Evolutionary conservation across 1,140 invertebrate species (phyloP).

Genomic region (Bombus waltoni): DNA sequence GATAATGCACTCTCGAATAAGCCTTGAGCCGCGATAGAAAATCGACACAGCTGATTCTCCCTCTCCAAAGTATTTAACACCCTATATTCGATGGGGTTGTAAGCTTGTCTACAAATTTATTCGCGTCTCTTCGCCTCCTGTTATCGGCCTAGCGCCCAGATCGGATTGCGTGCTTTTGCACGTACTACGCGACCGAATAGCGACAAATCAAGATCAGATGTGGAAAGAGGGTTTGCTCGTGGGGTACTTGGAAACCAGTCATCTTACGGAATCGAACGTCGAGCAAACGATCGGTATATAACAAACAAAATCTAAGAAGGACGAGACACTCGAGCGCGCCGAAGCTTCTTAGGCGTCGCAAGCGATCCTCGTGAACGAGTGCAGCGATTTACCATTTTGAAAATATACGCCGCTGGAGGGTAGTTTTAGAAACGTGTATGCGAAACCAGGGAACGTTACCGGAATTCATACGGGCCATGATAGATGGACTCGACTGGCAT

Average conservation of each 20-base stretch:
- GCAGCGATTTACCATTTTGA: constrained; percentile 23
- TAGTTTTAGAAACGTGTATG: neutral
- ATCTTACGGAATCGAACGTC: constrained; percentile 15
- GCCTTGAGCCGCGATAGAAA: neutral
- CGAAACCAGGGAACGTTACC: neutral
- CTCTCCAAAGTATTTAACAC: neutral
- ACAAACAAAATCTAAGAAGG: constrained; percentile 47
- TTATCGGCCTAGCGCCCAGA: neutral
- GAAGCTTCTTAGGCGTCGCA: neutral
- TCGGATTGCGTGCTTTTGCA: neutral
- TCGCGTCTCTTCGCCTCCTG: neutral
- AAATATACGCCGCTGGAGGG: neutral
- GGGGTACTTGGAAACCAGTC: neutral
- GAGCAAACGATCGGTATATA: neutral
- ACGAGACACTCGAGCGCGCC: too few relatives aligned
- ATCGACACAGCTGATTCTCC: neutral
- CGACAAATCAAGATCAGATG: constrained; percentile 56
- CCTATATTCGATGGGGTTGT: neutral
- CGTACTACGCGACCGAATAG: neutral
- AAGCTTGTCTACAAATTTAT: constrained; percentile 10
- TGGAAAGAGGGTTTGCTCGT: neutral
- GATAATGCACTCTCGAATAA: neutral
- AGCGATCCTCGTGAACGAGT: neutral
- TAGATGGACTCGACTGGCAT: neutral
- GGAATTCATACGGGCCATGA: constrained; percentile 11